Conservation (phyloP, 2,113 vertebrate species). For the Mesocricetus auratus region DNA sequence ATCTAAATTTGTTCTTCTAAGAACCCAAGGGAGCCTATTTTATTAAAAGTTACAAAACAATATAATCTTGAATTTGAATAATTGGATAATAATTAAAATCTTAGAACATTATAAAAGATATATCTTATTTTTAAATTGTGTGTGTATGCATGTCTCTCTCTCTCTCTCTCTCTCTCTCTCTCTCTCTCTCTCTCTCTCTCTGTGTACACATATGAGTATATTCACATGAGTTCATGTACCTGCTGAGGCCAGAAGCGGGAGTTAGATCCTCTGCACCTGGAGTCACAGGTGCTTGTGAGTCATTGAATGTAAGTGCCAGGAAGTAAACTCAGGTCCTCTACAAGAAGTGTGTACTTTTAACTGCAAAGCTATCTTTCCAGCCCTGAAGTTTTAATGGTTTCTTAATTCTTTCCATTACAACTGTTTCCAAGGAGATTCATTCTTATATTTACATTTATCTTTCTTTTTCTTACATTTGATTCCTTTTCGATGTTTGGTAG, state of each 20-base stretch:
- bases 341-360: background rate
- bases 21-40: background rate
- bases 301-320: background rate
- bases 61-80: conserved; percentile 21
- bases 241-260: background rate
- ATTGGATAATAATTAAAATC: background rate
- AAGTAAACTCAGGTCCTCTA: background rate
- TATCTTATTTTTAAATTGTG: background rate
- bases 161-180: too few relatives aligned
- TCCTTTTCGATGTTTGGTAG: conserved; percentile 7
- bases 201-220: background rate
- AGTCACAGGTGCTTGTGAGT: background rate
- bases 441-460: conserved; percentile 32
- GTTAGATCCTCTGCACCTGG: background rate
- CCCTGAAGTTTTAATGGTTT: background rate
- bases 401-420: conserved; percentile 40
- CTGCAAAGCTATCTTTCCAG: background rate
- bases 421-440: background rate
- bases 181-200: too few relatives aligned
- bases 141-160: too few relatives aligned
- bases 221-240: background rate
- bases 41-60: background rate
- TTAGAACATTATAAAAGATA: background rate
- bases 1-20: conserved; percentile 21
- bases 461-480: conserved; percentile 30